These are phyloP conservation scores for Drosophila fulvimacula DNA, from an alignment of 2,888 invertebrate species.

Conservation along the genomic window DNA sequence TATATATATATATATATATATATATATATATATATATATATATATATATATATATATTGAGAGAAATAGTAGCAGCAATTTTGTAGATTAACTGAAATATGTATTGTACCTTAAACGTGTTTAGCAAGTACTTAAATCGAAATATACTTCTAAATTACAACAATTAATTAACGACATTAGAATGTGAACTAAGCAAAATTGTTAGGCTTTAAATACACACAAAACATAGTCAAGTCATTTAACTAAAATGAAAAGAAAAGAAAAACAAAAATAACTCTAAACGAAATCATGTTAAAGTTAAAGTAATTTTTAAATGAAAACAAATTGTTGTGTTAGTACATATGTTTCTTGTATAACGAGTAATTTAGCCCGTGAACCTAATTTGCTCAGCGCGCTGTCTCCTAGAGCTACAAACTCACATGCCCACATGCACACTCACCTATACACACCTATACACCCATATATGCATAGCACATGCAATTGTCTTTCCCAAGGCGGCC, in stretches of 20 bases:
- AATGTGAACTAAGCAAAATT: constrained; percentile 66
- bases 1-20: constrained; percentile 4
- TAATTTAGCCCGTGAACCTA: constrained; percentile 54
- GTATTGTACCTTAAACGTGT: constrained; percentile 79
- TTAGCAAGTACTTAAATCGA: constrained; percentile 72
- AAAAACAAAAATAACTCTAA: constrained; percentile 17
- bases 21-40: constrained; percentile 9
- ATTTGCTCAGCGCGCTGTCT: constrained; percentile 75
- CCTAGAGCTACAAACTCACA: constrained; percentile 56
- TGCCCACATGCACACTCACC: constrained; percentile 12
- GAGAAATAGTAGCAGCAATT: constrained; percentile 74
- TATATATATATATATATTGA: constrained; percentile 12
- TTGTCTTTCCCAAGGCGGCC: constrained; percentile 63
- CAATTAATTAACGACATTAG: constrained; percentile 54
- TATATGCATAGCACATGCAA: constrained; percentile 8
- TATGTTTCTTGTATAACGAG: constrained; percentile 52
- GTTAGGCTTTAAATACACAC: constrained; percentile 65
- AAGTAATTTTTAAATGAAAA: constrained; percentile 59
- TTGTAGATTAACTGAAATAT: constrained; percentile 78
- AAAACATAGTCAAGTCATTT: constrained; percentile 57
- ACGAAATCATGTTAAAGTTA: constrained; percentile 58
- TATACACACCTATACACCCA: constrained; percentile 15
- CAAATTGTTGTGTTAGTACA: constrained; percentile 58
- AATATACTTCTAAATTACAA: constrained; percentile 70
- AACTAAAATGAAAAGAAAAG: constrained; percentile 12